Base-by-base conservation (phyloP, 2,888 invertebrate genomes). In the Philhelius pedissequus region DNA sequence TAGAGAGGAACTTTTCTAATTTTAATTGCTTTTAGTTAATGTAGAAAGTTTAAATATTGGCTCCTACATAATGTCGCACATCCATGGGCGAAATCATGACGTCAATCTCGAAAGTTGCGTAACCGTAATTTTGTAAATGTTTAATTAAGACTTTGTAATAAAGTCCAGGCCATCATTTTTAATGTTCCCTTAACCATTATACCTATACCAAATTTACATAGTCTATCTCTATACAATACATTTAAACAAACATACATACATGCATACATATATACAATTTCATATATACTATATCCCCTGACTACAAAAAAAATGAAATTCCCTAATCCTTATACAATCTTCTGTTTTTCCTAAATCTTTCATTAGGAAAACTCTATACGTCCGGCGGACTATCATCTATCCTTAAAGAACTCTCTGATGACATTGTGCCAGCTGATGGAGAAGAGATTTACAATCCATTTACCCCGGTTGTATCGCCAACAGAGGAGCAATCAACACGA, bases 391-490 rank as follows among this genome's bases (percentile, higher is more conserved):
- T 92, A 80, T 89, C 91, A 70, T 91, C 91, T 62, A 90, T 92
- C 86, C 87, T 92, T 64, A 91, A 91, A 87, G 92, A 92, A 86
- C 89, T 92, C 88, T 90, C 91, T 66, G 92, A 92, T 87, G 92
- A 92, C 88, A 91, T 92, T 83, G 89, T 91, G 62, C 92, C 91
- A 71, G 89, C 88, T 60, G 90, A 90, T 77, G 91, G 91, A 71
- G 92, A 92, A 87, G 92, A 92, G 88, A 92, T 92, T 87, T 92
- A 92, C 88, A 92, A 92, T 90, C 92, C 92, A 87, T 92, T 92
- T 88, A 92, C 92, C 87, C 92, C 92, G 81, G 92, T 92, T 86
- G 91, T 92, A 87, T 92, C 92, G 69, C 92, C 92, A 87, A 91
- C 91, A 45, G 90, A 89, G 64, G 91, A 91, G 82, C 91, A 91